Evolutionary conservation across 2,888 invertebrate genomes (phyloP), one percentile per base, ranked within the genome.

Genomic region (Acrobasis suavella): DNA sequence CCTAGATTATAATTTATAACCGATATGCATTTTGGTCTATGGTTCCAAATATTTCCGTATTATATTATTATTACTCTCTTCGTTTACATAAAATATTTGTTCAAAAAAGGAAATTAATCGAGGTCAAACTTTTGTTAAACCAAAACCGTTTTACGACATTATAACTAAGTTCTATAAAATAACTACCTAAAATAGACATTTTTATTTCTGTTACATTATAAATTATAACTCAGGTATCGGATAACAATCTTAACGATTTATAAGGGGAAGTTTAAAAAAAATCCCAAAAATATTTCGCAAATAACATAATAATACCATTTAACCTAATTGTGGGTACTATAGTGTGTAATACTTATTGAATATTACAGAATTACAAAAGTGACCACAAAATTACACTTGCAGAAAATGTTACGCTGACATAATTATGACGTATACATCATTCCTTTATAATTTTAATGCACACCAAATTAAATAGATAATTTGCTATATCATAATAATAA

Each of bases 341-440:
- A n/a, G 46, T 46, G 22, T 22, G 32, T 22, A 51, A 51, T 51
- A 17, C 32, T 51, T 51, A 51, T 51, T 51, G 51, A 22, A 14
- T 46, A 46, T 51, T 32, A 51, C 22, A 50, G 50, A 50, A 15
- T 50, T 50, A 50, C 50, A 51, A 32, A 22, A 12, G 51, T 32
- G 14, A 51, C 51, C 51, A 12, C 51, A 51, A 51, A 51, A 51
- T 12, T 22, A 16, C 51, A 7, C 9, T 22, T 51, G 17, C 51
- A 22, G 3, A 51, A 46, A 51, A 16, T 51, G 14, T 51, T 6
- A 32, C 12, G 22, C 51, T 51, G 51, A 51, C 51, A 51, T 32
- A 51, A 46, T 46, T 46, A 14, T 14, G 5, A 5, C 2, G 32
- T 32, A 32, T 32, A 32, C n/a, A n/a, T 14, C 14, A 46, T 5